These are phyloP conservation scores for Acrossocheilus wenchowensis DNA, from an alignment of 2,797 vertebrate genomes.

Conservation along the genomic window DNA sequence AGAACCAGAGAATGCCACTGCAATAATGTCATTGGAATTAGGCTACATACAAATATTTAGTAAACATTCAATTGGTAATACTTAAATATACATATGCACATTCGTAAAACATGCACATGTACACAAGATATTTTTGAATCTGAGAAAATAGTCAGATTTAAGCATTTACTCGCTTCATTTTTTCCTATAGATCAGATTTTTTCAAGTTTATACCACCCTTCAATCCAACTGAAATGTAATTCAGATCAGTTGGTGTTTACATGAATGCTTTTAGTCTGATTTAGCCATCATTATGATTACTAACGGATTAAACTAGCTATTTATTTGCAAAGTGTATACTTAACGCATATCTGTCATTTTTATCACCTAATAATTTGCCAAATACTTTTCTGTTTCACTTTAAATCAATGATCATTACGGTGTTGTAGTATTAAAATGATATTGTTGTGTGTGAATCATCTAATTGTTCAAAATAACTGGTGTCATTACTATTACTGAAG, in stretches of 20 bases:
- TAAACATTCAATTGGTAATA: not conserved
- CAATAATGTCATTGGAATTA: not conserved
- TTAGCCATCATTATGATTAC: not conserved
- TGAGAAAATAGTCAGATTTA: not conserved
- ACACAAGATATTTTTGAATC: not conserved
- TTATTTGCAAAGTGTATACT: not conserved
- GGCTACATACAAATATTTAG: not conserved
- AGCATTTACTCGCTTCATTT: not conserved
- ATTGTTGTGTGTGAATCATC: not conserved
- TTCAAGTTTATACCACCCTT: not conserved
- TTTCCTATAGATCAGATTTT: not conserved
- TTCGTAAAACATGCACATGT: not conserved
- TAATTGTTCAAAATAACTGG: constrained; percentile 46
- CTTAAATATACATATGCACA: not conserved
- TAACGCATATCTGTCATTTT: not conserved
- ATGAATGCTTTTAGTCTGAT: not conserved
- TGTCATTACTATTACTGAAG: constrained; percentile 63
- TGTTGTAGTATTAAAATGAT: not conserved
- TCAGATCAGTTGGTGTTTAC: not conserved
- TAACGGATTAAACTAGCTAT: not conserved
- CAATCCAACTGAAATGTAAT: not conserved
- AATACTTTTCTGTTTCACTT: not conserved
- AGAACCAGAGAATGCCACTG: not conserved
- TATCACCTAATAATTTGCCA: not conserved
- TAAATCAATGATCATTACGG: not conserved